A percentile compares a stretch with the other conserved stretches of the same genome.
Conservation (phyloP, 1,140 invertebrate species). For the Atta cephalotes region DNA sequence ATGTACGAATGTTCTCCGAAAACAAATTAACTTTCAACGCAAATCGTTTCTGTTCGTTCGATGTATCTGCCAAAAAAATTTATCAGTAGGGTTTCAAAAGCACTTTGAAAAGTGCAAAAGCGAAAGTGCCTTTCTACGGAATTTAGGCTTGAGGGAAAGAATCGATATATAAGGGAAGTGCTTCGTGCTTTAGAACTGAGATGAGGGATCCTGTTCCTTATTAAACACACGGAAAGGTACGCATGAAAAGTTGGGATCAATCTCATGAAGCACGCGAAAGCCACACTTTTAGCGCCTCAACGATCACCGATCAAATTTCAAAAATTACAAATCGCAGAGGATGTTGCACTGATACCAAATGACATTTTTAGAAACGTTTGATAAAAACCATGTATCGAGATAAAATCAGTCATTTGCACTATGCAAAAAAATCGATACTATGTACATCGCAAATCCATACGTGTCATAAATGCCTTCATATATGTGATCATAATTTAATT, state of each 20-base stretch:
- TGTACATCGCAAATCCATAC: neutral
- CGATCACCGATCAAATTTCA: neutral
- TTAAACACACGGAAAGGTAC: neutral
- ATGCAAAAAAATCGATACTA: neutral
- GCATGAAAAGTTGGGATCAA: neutral
- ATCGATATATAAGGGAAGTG: neutral
- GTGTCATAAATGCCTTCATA: no score
- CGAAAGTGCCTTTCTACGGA: neutral
- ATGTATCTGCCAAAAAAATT: neutral
- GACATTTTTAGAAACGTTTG: neutral
- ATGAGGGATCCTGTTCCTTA: neutral
- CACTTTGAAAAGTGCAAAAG: neutral
- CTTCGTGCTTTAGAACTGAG: neutral
- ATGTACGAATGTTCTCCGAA: conserved; percentile 4
- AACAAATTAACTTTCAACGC: conserved; percentile 28
- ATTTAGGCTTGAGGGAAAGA: neutral
- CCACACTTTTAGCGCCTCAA: neutral
- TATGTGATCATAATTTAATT: no score
- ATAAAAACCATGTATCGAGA: neutral
- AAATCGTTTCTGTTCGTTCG: conserved; percentile 1
- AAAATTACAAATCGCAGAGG: neutral
- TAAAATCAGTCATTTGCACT: neutral
- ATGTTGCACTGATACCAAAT: neutral
- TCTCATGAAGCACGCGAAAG: neutral
- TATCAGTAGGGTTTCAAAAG: neutral